phyloP scores from a whole-genome alignment of 2,797 vertebrate species.

The Selene dorsalis region DNA sequence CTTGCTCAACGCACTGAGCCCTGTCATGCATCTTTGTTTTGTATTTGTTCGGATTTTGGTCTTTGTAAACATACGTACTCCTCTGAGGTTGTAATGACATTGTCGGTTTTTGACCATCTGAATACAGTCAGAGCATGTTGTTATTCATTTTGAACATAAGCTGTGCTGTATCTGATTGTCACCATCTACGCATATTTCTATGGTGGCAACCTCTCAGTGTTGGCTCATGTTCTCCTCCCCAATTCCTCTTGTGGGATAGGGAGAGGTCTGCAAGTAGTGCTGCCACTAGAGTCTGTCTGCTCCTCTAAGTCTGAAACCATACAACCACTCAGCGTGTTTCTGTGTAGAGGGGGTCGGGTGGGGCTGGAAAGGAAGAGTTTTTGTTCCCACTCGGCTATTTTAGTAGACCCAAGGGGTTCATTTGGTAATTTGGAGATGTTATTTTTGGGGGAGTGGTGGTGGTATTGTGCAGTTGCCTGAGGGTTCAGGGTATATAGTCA shows the following conservation, averaged over 20 bases:
- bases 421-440: constrained; percentile 68
- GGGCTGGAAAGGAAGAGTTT: constrained; percentile 52
- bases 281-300: constrained; percentile 46
- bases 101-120: too few relatives aligned
- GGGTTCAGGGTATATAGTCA: constrained; percentile 29
- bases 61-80: too few relatives aligned
- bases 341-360: constrained; percentile 56
- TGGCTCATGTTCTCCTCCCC: constrained; percentile 27
- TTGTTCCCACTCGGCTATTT: constrained; percentile 68
- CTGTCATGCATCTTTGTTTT: too few relatives aligned
- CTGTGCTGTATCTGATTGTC: background rate
- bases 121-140: too few relatives aligned
- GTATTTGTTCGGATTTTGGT: too few relatives aligned
- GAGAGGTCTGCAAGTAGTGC: constrained; percentile 55
- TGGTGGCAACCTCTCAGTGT: constrained; percentile 4
- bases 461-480: constrained; percentile 49
- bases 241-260: constrained; percentile 65
- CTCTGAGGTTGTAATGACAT: too few relatives aligned
- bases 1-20: too few relatives aligned
- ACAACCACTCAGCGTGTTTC: constrained; percentile 34
- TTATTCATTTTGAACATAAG: too few relatives aligned
- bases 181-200: constrained; percentile 10
- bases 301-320: constrained; percentile 40
- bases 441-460: constrained; percentile 60
- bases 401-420: constrained; percentile 56